Base-by-base conservation (phyloP, 2,888 invertebrate genomes). In the Tetragonula carbonaria region DNA sequence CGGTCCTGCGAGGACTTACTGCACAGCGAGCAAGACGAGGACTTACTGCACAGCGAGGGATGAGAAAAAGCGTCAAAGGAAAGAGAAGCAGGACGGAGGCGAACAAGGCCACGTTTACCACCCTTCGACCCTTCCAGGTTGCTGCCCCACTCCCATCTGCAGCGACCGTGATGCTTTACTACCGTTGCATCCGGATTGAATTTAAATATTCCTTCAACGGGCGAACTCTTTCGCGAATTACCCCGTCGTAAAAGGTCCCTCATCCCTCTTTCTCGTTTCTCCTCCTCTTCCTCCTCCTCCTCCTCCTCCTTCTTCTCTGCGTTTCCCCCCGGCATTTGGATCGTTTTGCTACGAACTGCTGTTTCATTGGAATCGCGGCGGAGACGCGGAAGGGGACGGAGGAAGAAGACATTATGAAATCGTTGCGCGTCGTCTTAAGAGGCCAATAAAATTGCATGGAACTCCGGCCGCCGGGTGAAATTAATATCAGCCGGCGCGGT, bases 121-220 rank as follows among this genome's bases (percentile, higher is more conserved):
- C 21, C 16, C 28, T 50, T 57, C 55, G 23, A 33, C 8, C 67
- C 45, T 45, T 4, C 70, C 63, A 51, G 5, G 8, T 62, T 28
- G 3, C n/a, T 16, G 4, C 16, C 16, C 51, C 18, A 4, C 4
- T 23, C 21, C 45, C 33, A 50, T 55, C 45, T 50, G 18, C 55
- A 70, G 57, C 50, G 71, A 53, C 73, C 74, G 18, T 63, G 80
- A 73, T 84, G 85, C 84, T 86, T 88, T 87, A 86, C 81, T 85
- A 78, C 82, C 73, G 80, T 80, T 71, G 85, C 78, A 76, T 86
- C 79, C 88, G 85, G 86, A 91, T 90, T 90, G 90, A 90, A 91
- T 90, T 90, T 89, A 91, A 90, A 90, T 90, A 89, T 89, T 90
- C 88, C 88, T 86, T 82, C 78, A 83, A 59, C 83, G 85, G 87